Conservation (phyloP, 1,140 invertebrate genomes). For the Calephelis nemesis region DNA sequence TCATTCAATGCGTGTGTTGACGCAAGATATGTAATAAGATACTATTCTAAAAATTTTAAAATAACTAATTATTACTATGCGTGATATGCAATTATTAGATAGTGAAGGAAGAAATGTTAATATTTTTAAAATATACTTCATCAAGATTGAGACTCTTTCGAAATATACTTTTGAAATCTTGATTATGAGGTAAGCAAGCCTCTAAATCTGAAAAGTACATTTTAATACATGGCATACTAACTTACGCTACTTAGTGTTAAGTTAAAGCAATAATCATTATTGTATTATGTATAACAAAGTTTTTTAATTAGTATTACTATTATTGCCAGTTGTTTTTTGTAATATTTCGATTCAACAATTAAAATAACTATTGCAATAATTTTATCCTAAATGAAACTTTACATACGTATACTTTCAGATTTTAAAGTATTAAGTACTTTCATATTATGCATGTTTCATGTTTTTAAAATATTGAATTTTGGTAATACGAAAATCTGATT, state of each 20-base stretch:
- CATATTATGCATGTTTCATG: too few species aligned
- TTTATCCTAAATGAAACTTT: too few species aligned
- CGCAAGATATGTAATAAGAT: constrained; percentile 38
- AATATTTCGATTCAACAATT: neutral
- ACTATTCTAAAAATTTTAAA: constrained; percentile 38
- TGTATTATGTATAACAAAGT: constrained; percentile 6
- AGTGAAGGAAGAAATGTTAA: constrained; percentile 31
- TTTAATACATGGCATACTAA: constrained; percentile 13
- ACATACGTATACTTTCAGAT: too few species aligned
- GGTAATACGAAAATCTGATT: too few species aligned
- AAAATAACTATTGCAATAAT: too few species aligned
- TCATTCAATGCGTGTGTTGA: constrained; percentile 15
- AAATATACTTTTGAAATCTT: constrained; percentile 31
- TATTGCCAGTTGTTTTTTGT: neutral
- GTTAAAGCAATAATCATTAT: constrained; percentile 4
- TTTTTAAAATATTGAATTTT: too few species aligned
- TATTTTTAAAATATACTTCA: constrained; percentile 28
- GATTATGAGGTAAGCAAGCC: constrained; percentile 20
- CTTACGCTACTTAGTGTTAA: constrained; percentile 10
- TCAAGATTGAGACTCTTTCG: constrained; percentile 12
- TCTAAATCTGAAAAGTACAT: neutral
- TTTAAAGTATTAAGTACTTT: too few species aligned
- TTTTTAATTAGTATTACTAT: neutral
- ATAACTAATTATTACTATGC: constrained; percentile 33
- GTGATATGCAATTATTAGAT: constrained; percentile 39